Evolutionary conservation across 2,113 vertebrate species (phyloP).

Genomic region (Rallus limicola): DNA sequence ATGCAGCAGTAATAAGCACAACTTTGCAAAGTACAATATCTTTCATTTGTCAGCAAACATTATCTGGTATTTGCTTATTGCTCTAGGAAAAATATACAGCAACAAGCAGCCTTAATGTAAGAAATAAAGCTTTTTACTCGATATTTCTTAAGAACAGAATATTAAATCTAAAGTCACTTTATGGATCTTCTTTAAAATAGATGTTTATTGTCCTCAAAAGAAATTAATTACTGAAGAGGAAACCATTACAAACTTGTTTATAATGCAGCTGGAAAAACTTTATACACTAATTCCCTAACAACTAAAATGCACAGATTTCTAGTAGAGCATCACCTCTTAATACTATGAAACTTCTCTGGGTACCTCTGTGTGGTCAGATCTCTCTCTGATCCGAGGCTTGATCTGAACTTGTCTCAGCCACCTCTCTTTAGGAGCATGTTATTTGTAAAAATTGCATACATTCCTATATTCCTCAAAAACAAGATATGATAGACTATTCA

Average conservation of each 20-base stretch:
- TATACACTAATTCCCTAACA: neutral
- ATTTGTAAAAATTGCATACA: slow-evolving; percentile 16
- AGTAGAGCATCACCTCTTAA: neutral
- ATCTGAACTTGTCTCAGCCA: neutral
- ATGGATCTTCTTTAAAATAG: neutral
- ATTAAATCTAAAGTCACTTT: neutral
- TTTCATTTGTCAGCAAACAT: neutral
- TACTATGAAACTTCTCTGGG: neutral
- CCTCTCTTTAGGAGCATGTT: slow-evolving; percentile 4
- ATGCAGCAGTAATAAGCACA: neutral
- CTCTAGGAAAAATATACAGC: neutral
- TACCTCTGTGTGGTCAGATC: neutral
- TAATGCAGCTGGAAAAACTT: neutral
- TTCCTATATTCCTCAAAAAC: neutral
- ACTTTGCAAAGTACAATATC: neutral
- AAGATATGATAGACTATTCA: neutral
- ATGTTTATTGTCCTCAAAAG: neutral
- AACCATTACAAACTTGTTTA: neutral
- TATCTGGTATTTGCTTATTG: neutral
- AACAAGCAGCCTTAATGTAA: neutral
- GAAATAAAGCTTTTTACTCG: neutral
- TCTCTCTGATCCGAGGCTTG: slow-evolving; percentile 15
- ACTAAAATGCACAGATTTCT: slow-evolving; percentile 4
- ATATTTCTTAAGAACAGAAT: neutral
- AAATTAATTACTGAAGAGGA: slow-evolving; percentile 3